Conservation (phyloP, 2,113 vertebrate genomes). For the Boulengeromyrus knoepffleri region DNA sequence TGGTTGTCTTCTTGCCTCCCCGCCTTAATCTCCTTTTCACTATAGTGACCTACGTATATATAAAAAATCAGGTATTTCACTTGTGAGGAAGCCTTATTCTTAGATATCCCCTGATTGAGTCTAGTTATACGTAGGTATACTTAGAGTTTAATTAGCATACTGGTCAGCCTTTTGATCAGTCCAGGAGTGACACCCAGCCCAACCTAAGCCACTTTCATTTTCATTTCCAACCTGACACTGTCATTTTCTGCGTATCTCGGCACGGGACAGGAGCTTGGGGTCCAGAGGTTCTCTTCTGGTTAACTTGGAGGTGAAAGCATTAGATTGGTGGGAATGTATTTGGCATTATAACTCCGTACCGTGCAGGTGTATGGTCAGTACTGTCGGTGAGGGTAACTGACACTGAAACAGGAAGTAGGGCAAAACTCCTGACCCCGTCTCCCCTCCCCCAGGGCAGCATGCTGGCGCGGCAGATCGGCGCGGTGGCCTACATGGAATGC, state of each 20-base stretch:
- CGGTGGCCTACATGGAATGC: slow-evolving; percentile 87
- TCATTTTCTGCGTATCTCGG: not conserved
- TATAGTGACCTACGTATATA: not conserved
- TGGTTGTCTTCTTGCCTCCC: not conserved
- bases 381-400: not conserved
- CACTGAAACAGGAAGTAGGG: not conserved
- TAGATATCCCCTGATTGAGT: not conserved
- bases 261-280: not conserved
- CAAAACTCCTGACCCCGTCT: not conserved
- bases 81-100: not conserved
- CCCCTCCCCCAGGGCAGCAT: slow-evolving; percentile 70
- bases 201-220: not conserved
- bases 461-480: slow-evolving; percentile 83
- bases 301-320: not conserved
- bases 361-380: not conserved
- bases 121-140: not conserved
- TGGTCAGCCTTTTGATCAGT: not conserved
- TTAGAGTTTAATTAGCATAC: not conserved
- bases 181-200: not conserved
- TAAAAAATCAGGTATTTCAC: not conserved
- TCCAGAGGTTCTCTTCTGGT: not conserved
- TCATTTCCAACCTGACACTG: not conserved
- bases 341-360: not conserved
- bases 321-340: not conserved
- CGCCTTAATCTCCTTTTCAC: not conserved